Evolutionary conservation across 2,113 vertebrate species (phyloP).

Genomic region (Aleadryas rufinucha): DNA sequence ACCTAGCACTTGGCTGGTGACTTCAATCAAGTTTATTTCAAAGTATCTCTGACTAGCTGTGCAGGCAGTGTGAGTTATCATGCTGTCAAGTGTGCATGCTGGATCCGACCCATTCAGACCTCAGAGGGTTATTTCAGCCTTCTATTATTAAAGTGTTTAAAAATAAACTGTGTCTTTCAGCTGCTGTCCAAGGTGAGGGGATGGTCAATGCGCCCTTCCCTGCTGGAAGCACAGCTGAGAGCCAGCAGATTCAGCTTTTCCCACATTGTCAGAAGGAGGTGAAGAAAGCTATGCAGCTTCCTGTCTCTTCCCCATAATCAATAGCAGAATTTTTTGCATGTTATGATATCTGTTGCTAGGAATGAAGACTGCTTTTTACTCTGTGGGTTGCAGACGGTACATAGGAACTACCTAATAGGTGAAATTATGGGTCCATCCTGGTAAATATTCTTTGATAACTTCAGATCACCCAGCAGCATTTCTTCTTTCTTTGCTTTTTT

Average conservation of each 20-base stretch:
- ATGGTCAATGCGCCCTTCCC: neutral
- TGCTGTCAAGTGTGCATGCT: neutral
- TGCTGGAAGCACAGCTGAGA: neutral
- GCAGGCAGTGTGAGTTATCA: neutral
- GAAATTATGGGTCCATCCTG: neutral
- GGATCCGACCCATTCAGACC: neutral
- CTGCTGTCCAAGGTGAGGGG: neutral
- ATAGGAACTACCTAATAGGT: neutral
- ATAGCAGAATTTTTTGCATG: neutral
- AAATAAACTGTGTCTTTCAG: slow-evolving; percentile 39
- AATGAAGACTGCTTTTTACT: neutral
- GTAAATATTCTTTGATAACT: neutral
- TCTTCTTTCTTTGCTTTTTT: neutral
- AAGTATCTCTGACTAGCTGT: neutral
- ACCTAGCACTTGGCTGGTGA: neutral
- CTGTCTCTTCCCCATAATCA: neutral
- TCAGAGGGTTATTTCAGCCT: slow-evolving; percentile 33
- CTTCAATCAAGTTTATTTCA: slow-evolving; percentile 9
- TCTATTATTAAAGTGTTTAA: slow-evolving; percentile 33
- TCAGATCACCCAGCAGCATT: neutral
- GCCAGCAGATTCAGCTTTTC: neutral
- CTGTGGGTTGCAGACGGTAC: neutral
- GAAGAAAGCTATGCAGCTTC: neutral
- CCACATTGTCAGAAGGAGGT: neutral
- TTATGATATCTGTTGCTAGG: neutral